These are phyloP conservation scores for Apis laboriosa DNA, from an alignment of 1,140 invertebrate species.

Conservation along the genomic window DNA sequence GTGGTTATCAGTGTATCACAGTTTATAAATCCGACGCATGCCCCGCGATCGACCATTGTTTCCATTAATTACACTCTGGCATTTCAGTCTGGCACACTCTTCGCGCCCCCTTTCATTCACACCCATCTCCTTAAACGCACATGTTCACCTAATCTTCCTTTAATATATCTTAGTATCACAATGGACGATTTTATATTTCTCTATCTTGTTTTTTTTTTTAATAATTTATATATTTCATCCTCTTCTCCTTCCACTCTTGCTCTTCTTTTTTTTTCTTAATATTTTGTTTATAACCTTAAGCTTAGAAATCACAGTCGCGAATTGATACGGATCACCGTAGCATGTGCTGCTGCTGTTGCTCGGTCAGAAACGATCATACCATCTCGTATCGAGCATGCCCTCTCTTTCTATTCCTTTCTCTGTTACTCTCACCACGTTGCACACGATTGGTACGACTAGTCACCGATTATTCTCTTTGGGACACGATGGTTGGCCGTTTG, in stretches of 20 bases:
- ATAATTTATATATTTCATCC: neutral
- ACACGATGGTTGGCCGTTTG: neutral
- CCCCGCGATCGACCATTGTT: conserved; percentile 60
- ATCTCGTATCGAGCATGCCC: conserved; percentile 20
- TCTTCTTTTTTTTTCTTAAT: neutral
- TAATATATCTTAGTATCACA: conserved; percentile 72
- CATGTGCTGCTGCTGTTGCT: conserved; percentile 42
- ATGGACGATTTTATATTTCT: conserved; percentile 53
- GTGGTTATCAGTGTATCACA: conserved; percentile 56
- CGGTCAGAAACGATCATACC: conserved; percentile 21
- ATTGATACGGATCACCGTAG: conserved; percentile 62
- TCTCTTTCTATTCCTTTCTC: neutral
- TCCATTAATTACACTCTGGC: conserved; percentile 62
- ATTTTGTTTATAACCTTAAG: conserved; percentile 63
- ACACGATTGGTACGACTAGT: conserved; percentile 39
- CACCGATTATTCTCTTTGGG: conserved; percentile 23
- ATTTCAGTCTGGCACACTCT: conserved; percentile 49
- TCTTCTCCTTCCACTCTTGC: neutral
- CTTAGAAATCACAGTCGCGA: conserved; percentile 73
- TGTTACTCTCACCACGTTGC: neutral
- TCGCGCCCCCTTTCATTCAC: conserved; percentile 51
- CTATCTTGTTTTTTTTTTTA: conserved; percentile 26
- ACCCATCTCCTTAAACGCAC: conserved; percentile 54
- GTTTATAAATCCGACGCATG: conserved; percentile 51
- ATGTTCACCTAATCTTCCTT: conserved; percentile 47